phyloP scores from a whole-genome alignment of 64 coral and sea anemone genomes.

The Stichodactyla mertensii region DNA sequence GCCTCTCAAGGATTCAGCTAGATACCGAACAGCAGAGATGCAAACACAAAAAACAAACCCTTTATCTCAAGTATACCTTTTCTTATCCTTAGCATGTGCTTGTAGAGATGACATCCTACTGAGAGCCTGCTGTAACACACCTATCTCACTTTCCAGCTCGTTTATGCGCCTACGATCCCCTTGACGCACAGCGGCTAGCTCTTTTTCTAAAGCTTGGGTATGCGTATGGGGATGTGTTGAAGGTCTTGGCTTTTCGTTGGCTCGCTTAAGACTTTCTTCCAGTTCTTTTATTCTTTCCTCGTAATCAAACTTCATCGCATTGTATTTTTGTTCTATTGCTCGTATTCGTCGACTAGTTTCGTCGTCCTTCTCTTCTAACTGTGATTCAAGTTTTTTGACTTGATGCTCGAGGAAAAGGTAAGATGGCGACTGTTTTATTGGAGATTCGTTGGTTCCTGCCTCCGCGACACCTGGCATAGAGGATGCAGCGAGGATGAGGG shows the following conservation, averaged over 20 bases:
- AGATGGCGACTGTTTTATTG: constrained; percentile 74
- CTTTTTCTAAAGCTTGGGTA: constrained; percentile 57
- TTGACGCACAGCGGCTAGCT: constrained; percentile 51
- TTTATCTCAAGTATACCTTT: neutral
- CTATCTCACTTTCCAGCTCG: constrained; percentile 62
- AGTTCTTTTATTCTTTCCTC: constrained; percentile 78
- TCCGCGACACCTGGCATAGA: constrained; percentile 89
- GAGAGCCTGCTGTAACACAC: constrained; percentile 71
- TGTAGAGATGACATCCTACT: constrained; percentile 34
- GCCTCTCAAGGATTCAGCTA: no score
- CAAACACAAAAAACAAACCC: no score
- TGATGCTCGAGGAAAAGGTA: constrained; percentile 76
- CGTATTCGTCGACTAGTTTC: constrained; percentile 79
- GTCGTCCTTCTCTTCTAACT: constrained; percentile 87
- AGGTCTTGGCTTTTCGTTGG: constrained; percentile 46
- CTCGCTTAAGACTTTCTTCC: constrained; percentile 53
- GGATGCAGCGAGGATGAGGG: constrained; percentile 92
- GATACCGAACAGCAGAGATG: no score
- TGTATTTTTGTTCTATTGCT: constrained; percentile 92
- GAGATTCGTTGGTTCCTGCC: constrained; percentile 44
- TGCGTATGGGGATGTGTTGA: constrained; percentile 55
- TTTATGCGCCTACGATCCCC: constrained; percentile 53
- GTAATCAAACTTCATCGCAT: constrained; percentile 81
- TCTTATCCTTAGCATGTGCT: constrained; percentile 12
- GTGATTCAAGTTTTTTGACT: constrained; percentile 83